Evolutionary conservation across 2,888 invertebrate genomes (phyloP).

Genomic region (Itoplectis maculator): DNA sequence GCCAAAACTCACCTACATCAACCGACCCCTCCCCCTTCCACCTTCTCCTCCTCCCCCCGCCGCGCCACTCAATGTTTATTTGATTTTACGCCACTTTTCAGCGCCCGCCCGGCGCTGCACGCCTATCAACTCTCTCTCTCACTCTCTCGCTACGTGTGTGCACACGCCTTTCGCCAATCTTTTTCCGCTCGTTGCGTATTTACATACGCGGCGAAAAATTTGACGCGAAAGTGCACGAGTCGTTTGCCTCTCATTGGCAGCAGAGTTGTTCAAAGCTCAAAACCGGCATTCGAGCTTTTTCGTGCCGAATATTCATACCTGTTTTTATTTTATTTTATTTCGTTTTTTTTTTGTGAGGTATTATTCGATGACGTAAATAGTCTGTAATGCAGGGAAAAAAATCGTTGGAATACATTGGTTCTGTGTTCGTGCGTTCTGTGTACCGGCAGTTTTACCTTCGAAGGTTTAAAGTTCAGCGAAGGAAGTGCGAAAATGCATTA

Average conservation of each 20-base stretch:
- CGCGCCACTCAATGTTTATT: constrained; percentile 58
- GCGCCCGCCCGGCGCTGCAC: not conserved
- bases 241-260: not conserved
- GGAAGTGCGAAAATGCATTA: too few species aligned
- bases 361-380: too few species aligned
- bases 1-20: constrained; percentile 38
- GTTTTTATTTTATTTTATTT: too few species aligned
- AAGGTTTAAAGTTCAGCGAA: too few species aligned
- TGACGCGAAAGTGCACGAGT: constrained; percentile 48
- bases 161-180: constrained; percentile 42
- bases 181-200: constrained; percentile 51
- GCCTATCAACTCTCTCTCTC: not conserved
- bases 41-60: too few species aligned
- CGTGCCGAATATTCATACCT: not conserved
- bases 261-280: not conserved
- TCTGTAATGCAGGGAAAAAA: too few species aligned
- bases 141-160: not conserved
- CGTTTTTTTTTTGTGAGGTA: too few species aligned
- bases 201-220: constrained; percentile 33
- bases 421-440: too few species aligned
- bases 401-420: too few species aligned
- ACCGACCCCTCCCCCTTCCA: constrained; percentile 21
- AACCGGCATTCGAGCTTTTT: not conserved
- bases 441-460: too few species aligned
- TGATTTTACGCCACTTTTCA: constrained; percentile 57